Conservation (phyloP, 1,140 invertebrate genomes). For the Gonatopus flavifemur region DNA sequence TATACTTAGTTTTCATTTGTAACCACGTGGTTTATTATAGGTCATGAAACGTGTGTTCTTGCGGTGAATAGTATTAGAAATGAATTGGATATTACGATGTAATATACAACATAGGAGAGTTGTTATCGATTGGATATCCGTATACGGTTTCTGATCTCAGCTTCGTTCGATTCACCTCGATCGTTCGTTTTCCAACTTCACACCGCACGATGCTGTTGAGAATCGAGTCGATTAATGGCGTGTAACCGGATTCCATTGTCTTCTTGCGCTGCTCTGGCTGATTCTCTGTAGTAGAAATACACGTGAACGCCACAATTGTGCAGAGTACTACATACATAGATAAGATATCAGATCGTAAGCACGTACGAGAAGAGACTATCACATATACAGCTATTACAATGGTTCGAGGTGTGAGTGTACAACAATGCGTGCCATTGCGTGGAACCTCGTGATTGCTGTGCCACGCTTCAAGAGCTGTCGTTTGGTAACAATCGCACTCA, state of each 20-base stretch:
- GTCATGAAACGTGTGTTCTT: no score
- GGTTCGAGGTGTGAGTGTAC: background rate
- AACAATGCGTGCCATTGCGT: conserved; percentile 7
- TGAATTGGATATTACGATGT: no score
- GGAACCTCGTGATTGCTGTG: background rate
- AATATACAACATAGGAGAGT: no score
- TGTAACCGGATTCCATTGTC: conserved; percentile 23
- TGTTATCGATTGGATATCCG: conserved; percentile 7
- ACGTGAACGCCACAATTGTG: conserved; percentile 3
- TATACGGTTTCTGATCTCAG: background rate
- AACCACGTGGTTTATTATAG: no score
- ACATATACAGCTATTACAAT: background rate
- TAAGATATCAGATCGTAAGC: background rate
- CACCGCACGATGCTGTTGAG: conserved; percentile 14
- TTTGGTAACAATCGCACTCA: no score
- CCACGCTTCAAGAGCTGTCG: no score
- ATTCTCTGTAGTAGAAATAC: background rate
- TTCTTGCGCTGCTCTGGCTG: no score
- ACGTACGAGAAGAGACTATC: background rate
- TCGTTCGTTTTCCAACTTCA: no score
- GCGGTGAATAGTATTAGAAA: no score
- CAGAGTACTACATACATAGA: background rate
- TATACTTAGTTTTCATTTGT: no score
- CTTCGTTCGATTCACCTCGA: no score
- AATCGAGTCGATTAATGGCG: conserved; percentile 25